A percentile compares a stretch with the other conserved stretches of the same genome.
phyloP scores from a whole-genome alignment of 2,113 vertebrate genomes.

The Spizaetus ornatus region DNA sequence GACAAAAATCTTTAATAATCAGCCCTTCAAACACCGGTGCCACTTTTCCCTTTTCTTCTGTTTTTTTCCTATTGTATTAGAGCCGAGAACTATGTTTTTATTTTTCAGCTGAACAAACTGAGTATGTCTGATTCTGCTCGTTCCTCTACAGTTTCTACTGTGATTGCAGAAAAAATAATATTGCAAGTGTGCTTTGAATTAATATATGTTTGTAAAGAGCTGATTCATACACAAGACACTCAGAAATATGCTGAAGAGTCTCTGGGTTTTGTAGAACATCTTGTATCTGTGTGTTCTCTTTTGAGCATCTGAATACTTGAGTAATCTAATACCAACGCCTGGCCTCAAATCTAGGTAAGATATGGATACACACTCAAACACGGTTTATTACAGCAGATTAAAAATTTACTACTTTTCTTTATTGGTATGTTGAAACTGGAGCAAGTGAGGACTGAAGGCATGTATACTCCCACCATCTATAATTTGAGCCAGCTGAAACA shows the following conservation, averaged over 20 bases:
- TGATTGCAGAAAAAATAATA: not conserved
- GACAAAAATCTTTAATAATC: not conserved
- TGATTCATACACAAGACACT: not conserved
- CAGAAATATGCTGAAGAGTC: not conserved
- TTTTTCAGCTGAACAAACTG: not conserved
- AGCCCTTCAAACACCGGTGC: not conserved
- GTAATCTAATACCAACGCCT: not conserved
- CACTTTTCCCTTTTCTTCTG: not conserved
- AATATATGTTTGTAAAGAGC: not conserved
- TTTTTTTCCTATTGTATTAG: not conserved
- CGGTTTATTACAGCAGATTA: not conserved
- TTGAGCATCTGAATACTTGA: not conserved
- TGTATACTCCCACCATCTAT: not conserved
- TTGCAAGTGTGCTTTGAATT: not conserved
- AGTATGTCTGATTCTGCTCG: not conserved
- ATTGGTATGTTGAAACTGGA: not conserved
- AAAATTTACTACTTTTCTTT: not conserved
- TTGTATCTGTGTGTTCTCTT: not conserved
- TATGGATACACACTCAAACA: not conserved
- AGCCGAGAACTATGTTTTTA: not conserved
- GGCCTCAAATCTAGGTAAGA: not conserved
- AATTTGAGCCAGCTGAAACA: not conserved
- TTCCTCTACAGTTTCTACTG: not conserved
- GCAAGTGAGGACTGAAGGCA: not conserved
- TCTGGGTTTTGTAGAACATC: not conserved